Evolutionary conservation across 1,140 invertebrate species (phyloP), one percentile per base, ranked within the genome.

Genomic region (Pseudoatta argentina): DNA sequence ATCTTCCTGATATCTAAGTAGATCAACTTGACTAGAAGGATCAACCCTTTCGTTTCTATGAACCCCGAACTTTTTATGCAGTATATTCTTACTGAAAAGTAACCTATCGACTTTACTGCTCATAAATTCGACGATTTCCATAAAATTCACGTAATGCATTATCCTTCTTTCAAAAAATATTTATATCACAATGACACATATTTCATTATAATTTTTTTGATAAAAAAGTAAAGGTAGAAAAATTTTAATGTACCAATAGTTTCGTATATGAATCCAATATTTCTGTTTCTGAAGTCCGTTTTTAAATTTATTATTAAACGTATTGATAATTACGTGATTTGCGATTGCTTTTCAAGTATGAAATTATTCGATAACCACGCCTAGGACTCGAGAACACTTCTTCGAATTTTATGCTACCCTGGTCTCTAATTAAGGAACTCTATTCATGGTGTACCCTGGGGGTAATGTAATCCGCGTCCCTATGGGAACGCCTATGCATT

Each of bases 381-480:
- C 69, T 69, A 71, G 21, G 14, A 82, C 89, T 87, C 83, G 75
- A 76, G 71, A 87, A 86, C 53, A 51, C 91, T 91, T 88, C 83
- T 64, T 89, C 78, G 57, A 76, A 72, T 61, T 59, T 79, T 59
- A 92, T 92, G 66, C 87, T 90, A 83, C 77, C 91, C 91, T 92
- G 90, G 34, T 85, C 89, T 81, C 85, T 92, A 92, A 92, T 92
- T 92, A 92, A 91, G 89, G 72, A 91, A 82, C 85, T 90, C 91
- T 92, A 92, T 92, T 92, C 91, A 91, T 57, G 72, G 63, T 86
- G 34, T 72, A 83, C 82, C 87, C 64, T 30, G 85, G 88, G 85
- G 71, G 53, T 69, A 78, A 79, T 44, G 55, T 72, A 64, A 71
- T 75, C 88, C 63, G 73, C 75, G 44, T 51, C 67, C 67, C 81